Evolutionary conservation across 2,888 invertebrate species (phyloP).

Genomic region (Tetrapedia diversipes): DNA sequence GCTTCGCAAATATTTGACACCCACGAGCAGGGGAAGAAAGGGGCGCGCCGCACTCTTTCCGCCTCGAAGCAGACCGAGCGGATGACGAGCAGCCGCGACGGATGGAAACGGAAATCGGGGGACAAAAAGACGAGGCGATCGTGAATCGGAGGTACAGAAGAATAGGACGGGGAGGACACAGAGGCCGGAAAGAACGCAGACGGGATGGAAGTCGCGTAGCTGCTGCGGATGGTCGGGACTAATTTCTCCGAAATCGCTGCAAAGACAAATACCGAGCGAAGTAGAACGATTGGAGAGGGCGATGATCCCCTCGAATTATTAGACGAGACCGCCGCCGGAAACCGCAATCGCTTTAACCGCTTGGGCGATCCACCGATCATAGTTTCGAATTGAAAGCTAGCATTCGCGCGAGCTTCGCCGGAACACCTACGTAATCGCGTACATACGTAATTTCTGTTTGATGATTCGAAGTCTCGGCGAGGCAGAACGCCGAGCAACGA

Average conservation of each 20-base stretch:
- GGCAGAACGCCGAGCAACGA: not conserved
- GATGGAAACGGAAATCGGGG: constrained; percentile 41
- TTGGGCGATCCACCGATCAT: constrained; percentile 7
- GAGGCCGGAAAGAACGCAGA: not conserved
- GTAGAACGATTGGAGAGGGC: not conserved
- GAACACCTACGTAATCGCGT: no score
- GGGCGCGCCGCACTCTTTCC: constrained; percentile 46
- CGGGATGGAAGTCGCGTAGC: not conserved
- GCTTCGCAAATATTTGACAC: constrained; percentile 77
- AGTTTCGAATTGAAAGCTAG: not conserved
- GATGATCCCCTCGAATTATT: constrained; percentile 31
- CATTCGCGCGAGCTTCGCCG: not conserved
- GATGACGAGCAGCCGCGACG: constrained; percentile 36
- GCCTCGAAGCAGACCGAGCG: constrained; percentile 21
- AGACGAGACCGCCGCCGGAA: not conserved
- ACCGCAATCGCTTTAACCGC: constrained; percentile 31
- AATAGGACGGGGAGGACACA: not conserved
- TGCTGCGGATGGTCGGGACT: constrained; percentile 3
- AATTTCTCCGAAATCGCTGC: constrained; percentile 34
- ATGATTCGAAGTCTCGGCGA: not conserved
- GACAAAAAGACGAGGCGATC: constrained; percentile 31
- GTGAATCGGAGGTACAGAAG: constrained; percentile 31
- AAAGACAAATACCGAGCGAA: constrained; percentile 26
- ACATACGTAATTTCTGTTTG: not conserved
- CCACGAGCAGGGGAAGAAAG: constrained; percentile 63